These are phyloP conservation scores for Poliocrania exsul DNA, from an alignment of 2,797 vertebrate species.

Conservation along the genomic window DNA sequence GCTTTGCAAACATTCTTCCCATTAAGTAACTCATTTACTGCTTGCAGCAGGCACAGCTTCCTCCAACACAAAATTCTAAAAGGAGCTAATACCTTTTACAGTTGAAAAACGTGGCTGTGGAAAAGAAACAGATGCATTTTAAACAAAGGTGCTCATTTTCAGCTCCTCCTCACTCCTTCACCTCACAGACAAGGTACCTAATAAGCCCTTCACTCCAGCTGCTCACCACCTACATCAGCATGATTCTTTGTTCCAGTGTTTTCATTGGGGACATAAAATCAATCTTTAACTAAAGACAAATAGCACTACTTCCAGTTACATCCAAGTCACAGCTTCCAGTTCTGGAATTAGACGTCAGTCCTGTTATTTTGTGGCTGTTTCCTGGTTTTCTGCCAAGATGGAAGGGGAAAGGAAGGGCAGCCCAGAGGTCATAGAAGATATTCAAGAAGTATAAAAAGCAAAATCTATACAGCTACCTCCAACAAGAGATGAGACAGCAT, in stretches of 20 bases:
- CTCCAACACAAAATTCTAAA: not conserved
- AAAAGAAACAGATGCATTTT: constrained; percentile 43
- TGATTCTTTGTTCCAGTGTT: not conserved
- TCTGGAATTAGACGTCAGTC: not conserved
- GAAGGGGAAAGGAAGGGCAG: not conserved
- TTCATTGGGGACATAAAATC: constrained; percentile 1
- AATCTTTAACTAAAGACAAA: constrained; percentile 27
- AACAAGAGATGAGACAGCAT: not conserved
- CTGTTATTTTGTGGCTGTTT: not conserved
- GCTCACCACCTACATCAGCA: not conserved
- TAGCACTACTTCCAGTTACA: constrained; percentile 3
- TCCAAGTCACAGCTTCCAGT: not conserved
- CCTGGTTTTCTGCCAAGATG: not conserved
- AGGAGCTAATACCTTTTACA: constrained; percentile 22
- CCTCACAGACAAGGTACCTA: not conserved
- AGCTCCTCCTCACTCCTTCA: not conserved
- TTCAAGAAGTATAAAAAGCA: not conserved
- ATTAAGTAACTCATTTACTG: constrained; percentile 56
- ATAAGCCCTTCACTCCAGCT: not conserved
- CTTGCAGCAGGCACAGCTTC: constrained; percentile 42
- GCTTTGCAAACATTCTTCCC: constrained; percentile 42
- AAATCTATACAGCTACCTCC: not conserved
- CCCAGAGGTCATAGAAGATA: not conserved
- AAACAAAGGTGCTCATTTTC: not conserved
- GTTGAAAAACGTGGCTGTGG: not conserved